A percentile compares a stretch with the other conserved stretches of the same genome.
Conservation (phyloP, 2,888 invertebrate genomes). For the Caradrina kadenii region DNA sequence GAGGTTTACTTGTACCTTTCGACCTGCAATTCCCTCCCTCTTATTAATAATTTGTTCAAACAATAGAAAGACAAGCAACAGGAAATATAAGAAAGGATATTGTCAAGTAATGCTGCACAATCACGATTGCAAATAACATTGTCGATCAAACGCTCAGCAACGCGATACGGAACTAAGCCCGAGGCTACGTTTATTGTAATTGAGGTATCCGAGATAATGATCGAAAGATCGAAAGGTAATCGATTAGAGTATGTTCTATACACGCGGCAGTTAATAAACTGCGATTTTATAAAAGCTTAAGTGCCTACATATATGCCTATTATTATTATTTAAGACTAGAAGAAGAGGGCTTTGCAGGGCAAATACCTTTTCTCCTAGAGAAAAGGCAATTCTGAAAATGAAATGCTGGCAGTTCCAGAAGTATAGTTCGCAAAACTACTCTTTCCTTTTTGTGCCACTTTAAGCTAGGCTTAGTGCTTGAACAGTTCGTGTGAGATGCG, state of each 20-base stretch:
- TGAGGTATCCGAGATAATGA: constrained; percentile 73
- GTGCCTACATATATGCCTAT: not conserved
- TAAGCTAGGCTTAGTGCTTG: too few species aligned
- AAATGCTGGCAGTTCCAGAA: too few species aligned
- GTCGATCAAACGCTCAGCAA: constrained; percentile 62
- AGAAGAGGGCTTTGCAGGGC: too few species aligned
- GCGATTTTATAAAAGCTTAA: not conserved
- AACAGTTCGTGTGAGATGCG: too few species aligned
- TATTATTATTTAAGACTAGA: too few species aligned
- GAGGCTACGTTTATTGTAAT: constrained; percentile 77
- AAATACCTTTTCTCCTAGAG: not conserved
- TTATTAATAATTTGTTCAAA: constrained; percentile 9
- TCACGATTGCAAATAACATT: constrained; percentile 51
- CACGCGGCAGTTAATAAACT: constrained; percentile 11
- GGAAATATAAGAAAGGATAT: constrained; percentile 51
- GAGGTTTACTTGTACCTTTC: not conserved
- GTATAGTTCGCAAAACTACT: too few species aligned
- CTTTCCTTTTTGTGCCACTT: too few species aligned
- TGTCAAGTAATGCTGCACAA: constrained; percentile 41
- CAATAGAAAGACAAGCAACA: constrained; percentile 43
- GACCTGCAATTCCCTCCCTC: not conserved
- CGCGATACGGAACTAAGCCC: constrained; percentile 77
- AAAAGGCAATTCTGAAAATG: too few species aligned
- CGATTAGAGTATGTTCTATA: constrained; percentile 67
- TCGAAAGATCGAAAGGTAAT: constrained; percentile 72